Evolutionary conservation across 2,113 vertebrate genomes (phyloP).

Genomic region (Fregetta grallaria): DNA sequence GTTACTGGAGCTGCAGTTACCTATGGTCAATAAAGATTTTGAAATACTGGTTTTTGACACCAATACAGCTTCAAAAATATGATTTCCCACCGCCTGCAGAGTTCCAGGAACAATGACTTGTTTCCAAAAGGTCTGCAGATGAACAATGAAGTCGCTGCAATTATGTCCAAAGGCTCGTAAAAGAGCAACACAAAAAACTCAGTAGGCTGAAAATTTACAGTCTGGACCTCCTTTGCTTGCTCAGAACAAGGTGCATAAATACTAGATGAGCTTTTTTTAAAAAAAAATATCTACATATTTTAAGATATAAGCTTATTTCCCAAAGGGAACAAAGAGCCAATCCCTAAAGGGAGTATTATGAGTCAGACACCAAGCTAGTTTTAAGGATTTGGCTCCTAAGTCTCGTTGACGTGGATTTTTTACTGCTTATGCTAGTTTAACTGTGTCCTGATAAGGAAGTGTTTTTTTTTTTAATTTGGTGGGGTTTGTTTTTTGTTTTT

Average conservation of each 20-base stretch:
- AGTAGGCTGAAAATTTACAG: neutral
- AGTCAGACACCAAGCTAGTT: neutral
- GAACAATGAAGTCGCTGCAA: neutral
- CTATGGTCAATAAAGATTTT: conserved; percentile 14
- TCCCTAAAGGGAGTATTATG: neutral
- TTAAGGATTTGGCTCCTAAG: neutral
- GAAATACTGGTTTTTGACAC: neutral
- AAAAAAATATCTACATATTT: neutral
- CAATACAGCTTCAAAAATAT: neutral
- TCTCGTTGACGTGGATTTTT: neutral
- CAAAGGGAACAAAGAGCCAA: neutral
- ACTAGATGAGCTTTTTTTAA: neutral
- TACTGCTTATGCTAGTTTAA: neutral
- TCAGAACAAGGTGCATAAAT: neutral
- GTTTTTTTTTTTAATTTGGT: neutral
- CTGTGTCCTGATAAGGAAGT: neutral
- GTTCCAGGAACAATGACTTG: neutral
- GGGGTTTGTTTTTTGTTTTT: too few species aligned
- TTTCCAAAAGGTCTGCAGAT: neutral
- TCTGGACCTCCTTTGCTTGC: neutral
- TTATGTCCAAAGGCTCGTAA: neutral
- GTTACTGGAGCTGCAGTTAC: conserved; percentile 10
- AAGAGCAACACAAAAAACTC: neutral
- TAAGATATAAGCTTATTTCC: neutral
- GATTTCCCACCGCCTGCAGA: neutral